These are phyloP conservation scores for Cosmorhoe ocellata DNA, from an alignment of 2,888 invertebrate genomes.

Conservation along the genomic window DNA sequence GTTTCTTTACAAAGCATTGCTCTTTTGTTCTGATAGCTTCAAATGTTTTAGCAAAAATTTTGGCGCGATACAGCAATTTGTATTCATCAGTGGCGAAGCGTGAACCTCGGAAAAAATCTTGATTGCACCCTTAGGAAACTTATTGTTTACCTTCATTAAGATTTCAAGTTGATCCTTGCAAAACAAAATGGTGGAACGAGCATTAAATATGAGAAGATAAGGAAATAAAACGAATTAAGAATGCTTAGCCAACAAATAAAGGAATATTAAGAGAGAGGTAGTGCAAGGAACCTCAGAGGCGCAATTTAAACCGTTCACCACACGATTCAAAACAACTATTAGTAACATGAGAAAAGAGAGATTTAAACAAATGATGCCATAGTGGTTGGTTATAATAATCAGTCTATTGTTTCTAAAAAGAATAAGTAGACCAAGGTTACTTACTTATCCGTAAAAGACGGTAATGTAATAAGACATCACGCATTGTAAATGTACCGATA, in stretches of 20 bases:
- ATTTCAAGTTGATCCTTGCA: conserved; percentile 25
- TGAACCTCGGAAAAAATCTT: conserved; percentile 19
- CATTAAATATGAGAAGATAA: conserved; percentile 15
- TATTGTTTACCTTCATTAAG: conserved; percentile 35
- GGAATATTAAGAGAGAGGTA: too few relatives aligned
- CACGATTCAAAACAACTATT: too few relatives aligned
- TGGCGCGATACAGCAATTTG: conserved; percentile 15
- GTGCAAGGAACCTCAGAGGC: too few relatives aligned
- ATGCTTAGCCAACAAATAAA: neutral
- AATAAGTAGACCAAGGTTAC: too few relatives aligned
- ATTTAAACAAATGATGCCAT: too few relatives aligned
- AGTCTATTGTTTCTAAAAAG: too few relatives aligned
- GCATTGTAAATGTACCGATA: too few relatives aligned
- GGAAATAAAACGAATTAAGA: conserved; percentile 13
- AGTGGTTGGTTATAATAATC: too few relatives aligned
- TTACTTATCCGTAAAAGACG: too few relatives aligned
- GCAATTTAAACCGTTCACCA: too few relatives aligned
- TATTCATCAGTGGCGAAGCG: conserved; percentile 24
- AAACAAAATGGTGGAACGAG: conserved; percentile 22
- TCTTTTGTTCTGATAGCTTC: neutral
- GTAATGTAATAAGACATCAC: too few relatives aligned
- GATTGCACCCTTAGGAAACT: conserved; percentile 29
- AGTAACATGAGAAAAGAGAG: too few relatives aligned
- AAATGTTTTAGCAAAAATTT: conserved; percentile 5
- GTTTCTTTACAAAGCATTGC: neutral